Conservation (phyloP, 2,888 invertebrate species). For the Miltochrista miniata region DNA sequence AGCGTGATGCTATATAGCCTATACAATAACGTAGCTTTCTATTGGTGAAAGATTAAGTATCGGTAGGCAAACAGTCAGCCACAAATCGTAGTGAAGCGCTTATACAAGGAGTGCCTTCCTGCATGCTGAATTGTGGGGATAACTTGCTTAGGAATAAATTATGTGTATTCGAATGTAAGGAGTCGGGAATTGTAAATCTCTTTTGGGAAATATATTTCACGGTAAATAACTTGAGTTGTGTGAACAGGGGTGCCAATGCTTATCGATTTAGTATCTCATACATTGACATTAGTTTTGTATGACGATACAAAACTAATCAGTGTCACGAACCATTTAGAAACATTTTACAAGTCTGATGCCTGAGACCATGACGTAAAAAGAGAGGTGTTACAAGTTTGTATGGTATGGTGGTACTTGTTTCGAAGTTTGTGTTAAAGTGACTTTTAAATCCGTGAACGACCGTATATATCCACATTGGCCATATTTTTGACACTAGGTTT, state of each 20-base stretch:
- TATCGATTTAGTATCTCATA: not conserved
- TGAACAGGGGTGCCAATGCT: not conserved
- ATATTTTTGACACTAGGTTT: too few species aligned
- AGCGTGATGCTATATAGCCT: too few species aligned
- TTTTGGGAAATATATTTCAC: slow-evolving; percentile 16
- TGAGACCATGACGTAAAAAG: too few species aligned
- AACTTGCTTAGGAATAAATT: slow-evolving; percentile 20
- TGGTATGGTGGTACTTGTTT: too few species aligned
- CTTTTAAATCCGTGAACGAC: too few species aligned
- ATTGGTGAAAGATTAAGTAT: slow-evolving; percentile 1
- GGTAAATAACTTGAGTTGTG: slow-evolving; percentile 3
- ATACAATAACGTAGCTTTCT: too few species aligned
- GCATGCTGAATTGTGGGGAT: slow-evolving; percentile 22
- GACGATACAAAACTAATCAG: too few species aligned
- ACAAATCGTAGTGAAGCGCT: slow-evolving; percentile 16
- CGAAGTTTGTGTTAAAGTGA: too few species aligned
- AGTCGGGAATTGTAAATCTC: slow-evolving; percentile 11
- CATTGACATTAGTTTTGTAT: not conserved
- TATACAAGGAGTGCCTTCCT: not conserved
- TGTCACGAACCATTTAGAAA: too few species aligned
- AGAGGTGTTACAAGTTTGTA: too few species aligned
- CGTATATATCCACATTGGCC: too few species aligned
- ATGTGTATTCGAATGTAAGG: slow-evolving; percentile 9
- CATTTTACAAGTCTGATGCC: too few species aligned
- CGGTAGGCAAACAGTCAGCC: slow-evolving; percentile 4